Conservation (phyloP, 2,888 invertebrate species). For the Chrysotoxum bicinctum region DNA sequence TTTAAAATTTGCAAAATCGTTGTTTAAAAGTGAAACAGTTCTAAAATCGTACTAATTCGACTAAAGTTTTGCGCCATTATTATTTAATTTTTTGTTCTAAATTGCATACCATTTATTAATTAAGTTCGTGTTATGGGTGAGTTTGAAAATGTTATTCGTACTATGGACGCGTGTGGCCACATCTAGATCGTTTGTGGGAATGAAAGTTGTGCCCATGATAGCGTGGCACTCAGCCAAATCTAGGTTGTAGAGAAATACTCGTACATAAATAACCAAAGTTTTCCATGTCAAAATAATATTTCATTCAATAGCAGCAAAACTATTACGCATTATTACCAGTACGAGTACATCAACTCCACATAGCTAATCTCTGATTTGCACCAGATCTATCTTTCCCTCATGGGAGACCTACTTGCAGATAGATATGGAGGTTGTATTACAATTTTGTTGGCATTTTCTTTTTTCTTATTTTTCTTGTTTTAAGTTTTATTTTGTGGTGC, state of each 20-base stretch:
- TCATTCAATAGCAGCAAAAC: neutral
- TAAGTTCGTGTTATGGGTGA: neutral
- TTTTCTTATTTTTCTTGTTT: conserved; percentile 11
- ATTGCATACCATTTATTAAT: no score
- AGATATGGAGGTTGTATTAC: conserved; percentile 58
- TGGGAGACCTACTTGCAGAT: conserved; percentile 57
- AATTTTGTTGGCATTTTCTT: conserved; percentile 63
- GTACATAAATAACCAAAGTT: neutral
- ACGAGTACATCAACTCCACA: neutral
- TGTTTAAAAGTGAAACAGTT: no score
- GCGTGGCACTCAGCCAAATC: neutral
- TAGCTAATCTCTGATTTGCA: conserved; percentile 24
- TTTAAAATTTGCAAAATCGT: no score
- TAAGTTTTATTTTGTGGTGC: conserved; percentile 45
- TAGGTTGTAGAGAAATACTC: neutral
- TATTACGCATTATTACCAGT: conserved; percentile 3
- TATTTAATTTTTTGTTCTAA: no score
- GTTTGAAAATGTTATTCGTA: no score
- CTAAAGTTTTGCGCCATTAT: no score
- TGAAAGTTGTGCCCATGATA: neutral
- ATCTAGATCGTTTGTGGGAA: neutral
- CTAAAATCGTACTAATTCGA: no score
- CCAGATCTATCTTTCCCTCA: conserved; percentile 60
- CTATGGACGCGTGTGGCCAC: neutral
- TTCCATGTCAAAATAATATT: neutral